These are phyloP conservation scores for Cheilosia variabilis DNA, from an alignment of 2,888 invertebrate species.

Conservation along the genomic window DNA sequence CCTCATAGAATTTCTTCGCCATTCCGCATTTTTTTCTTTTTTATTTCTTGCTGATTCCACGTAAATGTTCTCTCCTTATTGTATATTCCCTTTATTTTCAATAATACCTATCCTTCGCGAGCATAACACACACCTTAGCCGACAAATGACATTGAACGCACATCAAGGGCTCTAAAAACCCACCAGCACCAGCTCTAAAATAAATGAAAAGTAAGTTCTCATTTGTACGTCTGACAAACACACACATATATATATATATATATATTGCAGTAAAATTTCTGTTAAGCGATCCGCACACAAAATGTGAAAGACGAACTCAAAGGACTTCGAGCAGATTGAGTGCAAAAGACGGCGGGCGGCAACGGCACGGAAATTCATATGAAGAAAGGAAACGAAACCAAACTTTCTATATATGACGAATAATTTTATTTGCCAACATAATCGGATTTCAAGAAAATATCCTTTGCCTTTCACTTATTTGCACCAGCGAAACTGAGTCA, in stretches of 20 bases:
- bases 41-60: conserved; percentile 18
- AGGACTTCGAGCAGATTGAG: conserved; percentile 47
- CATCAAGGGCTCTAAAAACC: conserved; percentile 21
- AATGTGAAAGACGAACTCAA: conserved; percentile 24
- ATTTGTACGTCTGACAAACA: conserved; percentile 49
- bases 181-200: background rate
- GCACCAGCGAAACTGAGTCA: conserved; percentile 17
- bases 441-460: conserved; percentile 68
- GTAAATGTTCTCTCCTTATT: conserved; percentile 5
- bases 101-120: conserved; percentile 41
- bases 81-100: conserved; percentile 18
- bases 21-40: background rate
- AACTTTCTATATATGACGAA: conserved; percentile 5
- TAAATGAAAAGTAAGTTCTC: conserved; percentile 46
- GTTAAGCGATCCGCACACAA: conserved; percentile 32
- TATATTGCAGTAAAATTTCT: conserved; percentile 5
- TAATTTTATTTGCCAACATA: conserved; percentile 58
- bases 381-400: background rate
- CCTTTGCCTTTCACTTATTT: conserved; percentile 68
- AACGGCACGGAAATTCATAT: background rate
- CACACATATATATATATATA: conserved; percentile 2
- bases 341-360: background rate
- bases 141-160: conserved; percentile 35
- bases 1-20: conserved; percentile 23
- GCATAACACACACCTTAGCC: conserved; percentile 25